Evolutionary conservation across 2,113 vertebrate species (phyloP), one percentile per base, ranked within the genome.

Genomic region (Mastomys natalensis): DNA sequence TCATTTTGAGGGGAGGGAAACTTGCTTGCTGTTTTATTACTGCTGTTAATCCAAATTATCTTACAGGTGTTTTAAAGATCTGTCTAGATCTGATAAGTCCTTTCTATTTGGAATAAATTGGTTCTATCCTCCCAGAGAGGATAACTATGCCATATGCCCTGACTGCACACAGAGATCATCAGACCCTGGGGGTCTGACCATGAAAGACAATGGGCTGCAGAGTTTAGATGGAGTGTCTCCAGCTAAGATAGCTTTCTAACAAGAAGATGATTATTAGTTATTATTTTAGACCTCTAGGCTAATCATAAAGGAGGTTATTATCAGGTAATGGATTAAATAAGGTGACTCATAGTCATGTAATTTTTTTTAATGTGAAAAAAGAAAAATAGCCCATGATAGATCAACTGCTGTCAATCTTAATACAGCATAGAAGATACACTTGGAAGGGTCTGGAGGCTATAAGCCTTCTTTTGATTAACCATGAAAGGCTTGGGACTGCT

Each of bases 41-140:
- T 97, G 96, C 97, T 97, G 97, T 98, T 98, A 98, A 96, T 98
- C 96, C 91, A 97, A 97, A 98, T 98, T 98, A 98, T 97, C 97
- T 98, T 98, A 97, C 98, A 99, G 98, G 98, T 98, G 98, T 98
- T 98, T 95, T 94, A 97, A 98, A 97, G 96, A 96, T 98, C 96
- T 97, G 98, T 98, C 98, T 98, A 95, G 90, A 98, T 98, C 98
- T 98, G 98, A 98, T 98, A 98, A 98, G 95, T 86, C 60, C 85
- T 95, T 96, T 97, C 93, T 98, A 97, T 97, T 98, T 98, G 95
- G 84, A 88, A 96, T 91, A 98, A 98, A 97, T 98, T 98, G 98
- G 92, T 93, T 92, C 55, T 98, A 66, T 92, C 95, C 85, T 97
- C 1, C 0, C 80, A 95, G 95, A 95, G 95, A 98, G 96, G 96